phyloP scores from a whole-genome alignment of 2,888 invertebrate genomes.

The Plebejus anna region DNA sequence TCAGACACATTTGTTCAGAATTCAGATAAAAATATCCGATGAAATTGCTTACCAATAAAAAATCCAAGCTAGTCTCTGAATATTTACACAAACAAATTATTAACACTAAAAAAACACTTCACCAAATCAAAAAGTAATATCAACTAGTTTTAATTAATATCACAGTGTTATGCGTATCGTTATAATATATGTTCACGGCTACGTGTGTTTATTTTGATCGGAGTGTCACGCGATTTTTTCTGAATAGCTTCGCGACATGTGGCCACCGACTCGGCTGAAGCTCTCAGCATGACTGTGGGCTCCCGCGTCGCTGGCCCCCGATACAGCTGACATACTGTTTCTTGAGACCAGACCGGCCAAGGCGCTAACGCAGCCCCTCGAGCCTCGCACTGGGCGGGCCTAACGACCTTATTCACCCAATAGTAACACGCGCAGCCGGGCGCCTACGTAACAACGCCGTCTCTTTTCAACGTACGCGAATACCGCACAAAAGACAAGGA shows the following conservation, averaged over 20 bases:
- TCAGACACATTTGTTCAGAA: neutral
- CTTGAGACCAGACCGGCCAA: constrained; percentile 58
- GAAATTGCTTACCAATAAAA: constrained; percentile 47
- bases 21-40: neutral
- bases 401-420: constrained; percentile 69
- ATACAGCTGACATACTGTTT: constrained; percentile 72
- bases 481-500: constrained; percentile 45
- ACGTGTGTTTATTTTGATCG: constrained; percentile 55
- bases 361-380: constrained; percentile 70
- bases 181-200: constrained; percentile 57
- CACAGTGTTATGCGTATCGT: constrained; percentile 67
- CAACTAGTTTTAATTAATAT: constrained; percentile 49
- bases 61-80: constrained; percentile 26
- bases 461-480: constrained; percentile 47
- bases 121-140: constrained; percentile 65
- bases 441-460: constrained; percentile 42
- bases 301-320: constrained; percentile 77
- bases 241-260: constrained; percentile 72
- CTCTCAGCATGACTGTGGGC: constrained; percentile 79
- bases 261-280: constrained; percentile 74
- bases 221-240: constrained; percentile 70
- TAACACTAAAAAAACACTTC: constrained; percentile 61
- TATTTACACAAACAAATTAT: constrained; percentile 40
- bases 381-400: constrained; percentile 65
- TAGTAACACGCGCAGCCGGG: constrained; percentile 47